A percentile compares a stretch with the other conserved stretches of the same genome.
These are phyloP conservation scores for Tenthredo livida DNA, from an alignment of 2,888 invertebrate species.

Conservation along the genomic window DNA sequence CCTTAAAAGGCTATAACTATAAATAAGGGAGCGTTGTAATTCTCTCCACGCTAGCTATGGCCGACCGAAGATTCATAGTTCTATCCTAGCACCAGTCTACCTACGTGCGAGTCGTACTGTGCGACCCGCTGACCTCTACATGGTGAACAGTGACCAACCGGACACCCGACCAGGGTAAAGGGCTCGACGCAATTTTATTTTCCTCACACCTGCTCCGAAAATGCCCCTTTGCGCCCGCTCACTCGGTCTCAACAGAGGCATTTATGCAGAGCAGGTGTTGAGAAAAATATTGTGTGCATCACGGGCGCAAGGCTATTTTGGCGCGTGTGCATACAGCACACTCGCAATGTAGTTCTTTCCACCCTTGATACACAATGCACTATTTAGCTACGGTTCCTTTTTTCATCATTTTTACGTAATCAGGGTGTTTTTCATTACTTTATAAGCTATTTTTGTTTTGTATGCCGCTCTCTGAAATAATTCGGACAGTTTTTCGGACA, in stretches of 20 bases:
- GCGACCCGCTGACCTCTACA: slow-evolving; percentile 14
- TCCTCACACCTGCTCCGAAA: too few relatives aligned
- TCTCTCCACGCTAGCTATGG: slow-evolving; percentile 57
- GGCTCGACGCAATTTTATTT: slow-evolving; percentile 9
- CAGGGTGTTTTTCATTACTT: neutral
- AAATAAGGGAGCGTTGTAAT: slow-evolving; percentile 66
- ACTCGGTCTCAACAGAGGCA: too few relatives aligned
- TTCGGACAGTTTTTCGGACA: neutral
- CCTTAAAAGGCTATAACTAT: slow-evolving; percentile 68
- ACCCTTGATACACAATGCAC: too few relatives aligned
- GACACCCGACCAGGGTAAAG: neutral
- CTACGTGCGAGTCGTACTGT: neutral
- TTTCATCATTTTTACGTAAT: neutral
- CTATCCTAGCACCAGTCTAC: slow-evolving; percentile 38
- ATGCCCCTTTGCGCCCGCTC: too few relatives aligned
- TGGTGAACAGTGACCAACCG: neutral
- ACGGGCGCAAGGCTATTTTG: too few relatives aligned
- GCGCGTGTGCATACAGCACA: too few relatives aligned
- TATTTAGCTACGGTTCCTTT: too few relatives aligned
- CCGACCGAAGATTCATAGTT: slow-evolving; percentile 63
- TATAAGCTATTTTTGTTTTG: neutral
- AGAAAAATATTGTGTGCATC: too few relatives aligned
- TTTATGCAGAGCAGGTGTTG: too few relatives aligned
- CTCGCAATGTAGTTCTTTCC: too few relatives aligned
- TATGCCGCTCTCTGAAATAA: neutral